A percentile compares a stretch with the other conserved stretches of the same genome.
Evolutionary conservation across 1,140 invertebrate genomes (phyloP).

Genomic region (Glomeris maerens): DNA sequence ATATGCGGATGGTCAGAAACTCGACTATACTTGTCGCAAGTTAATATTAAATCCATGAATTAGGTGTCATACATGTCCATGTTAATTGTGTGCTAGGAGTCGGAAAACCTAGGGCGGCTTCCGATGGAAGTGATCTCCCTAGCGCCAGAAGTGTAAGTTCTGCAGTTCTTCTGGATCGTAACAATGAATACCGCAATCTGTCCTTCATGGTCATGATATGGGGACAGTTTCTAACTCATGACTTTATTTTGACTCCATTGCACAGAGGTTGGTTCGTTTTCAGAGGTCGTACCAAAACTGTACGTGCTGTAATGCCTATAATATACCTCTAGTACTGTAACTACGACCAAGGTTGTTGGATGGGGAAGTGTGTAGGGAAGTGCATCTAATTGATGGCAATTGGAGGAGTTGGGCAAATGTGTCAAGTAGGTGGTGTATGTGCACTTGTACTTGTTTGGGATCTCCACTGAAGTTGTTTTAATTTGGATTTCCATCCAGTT

Average conservation of each 20-base stretch:
- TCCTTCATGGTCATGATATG: slow-evolving; percentile 37
- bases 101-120: not conserved
- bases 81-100: slow-evolving; percentile 1
- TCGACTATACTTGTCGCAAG: not conserved
- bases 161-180: slow-evolving; percentile 30
- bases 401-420: not conserved
- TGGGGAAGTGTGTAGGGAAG: not conserved
- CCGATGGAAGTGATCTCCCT: slow-evolving; percentile 29
- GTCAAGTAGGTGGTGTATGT: not conserved
- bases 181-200: slow-evolving; percentile 28
- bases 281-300: not conserved
- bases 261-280: slow-evolving; percentile 4
- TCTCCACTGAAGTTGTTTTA: too few relatives aligned
- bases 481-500: too few relatives aligned
- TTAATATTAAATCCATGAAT: not conserved
- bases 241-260: slow-evolving; percentile 18
- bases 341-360: too few relatives aligned
- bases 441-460: not conserved
- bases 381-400: not conserved
- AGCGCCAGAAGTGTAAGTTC: slow-evolving; percentile 35
- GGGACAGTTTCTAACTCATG: slow-evolving; percentile 44
- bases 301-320: not conserved
- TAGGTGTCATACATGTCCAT: not conserved
- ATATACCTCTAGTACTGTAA: too few relatives aligned
- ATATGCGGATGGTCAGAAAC: slow-evolving; percentile 21